Conservation (phyloP, 2,797 vertebrate species). For the Halcyon smyrnensis region DNA sequence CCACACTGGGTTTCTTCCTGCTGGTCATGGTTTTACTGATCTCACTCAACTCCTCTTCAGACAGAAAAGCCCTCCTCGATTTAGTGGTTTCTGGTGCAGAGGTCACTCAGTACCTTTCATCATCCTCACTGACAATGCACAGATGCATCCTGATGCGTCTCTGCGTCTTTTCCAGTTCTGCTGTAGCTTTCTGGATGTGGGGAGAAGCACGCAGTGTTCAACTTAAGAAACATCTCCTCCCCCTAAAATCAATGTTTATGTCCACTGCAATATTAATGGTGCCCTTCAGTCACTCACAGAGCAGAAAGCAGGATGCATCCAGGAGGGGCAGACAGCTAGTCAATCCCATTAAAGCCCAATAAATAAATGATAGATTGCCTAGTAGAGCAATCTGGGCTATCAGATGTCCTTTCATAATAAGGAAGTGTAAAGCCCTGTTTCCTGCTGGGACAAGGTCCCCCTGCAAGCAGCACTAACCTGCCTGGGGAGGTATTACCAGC, state of each 20-base stretch:
- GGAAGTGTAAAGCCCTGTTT: background rate
- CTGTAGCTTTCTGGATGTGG: background rate
- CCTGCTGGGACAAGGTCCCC: background rate
- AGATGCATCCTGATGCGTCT: background rate
- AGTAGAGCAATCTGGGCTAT: constrained; percentile 9
- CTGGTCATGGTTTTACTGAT: background rate
- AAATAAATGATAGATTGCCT: constrained; percentile 52
- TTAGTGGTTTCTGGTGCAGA: background rate
- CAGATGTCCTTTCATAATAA: background rate
- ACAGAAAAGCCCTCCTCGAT: background rate
- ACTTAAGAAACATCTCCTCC: background rate
- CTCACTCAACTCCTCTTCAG: background rate
- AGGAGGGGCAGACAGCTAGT: background rate
- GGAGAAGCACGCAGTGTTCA: background rate
- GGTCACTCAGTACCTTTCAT: background rate
- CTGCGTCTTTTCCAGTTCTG: background rate
- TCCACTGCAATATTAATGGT: background rate
- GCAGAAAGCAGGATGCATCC: constrained; percentile 35
- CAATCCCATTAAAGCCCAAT: constrained; percentile 40
- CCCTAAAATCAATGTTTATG: background rate
- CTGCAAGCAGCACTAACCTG: background rate
- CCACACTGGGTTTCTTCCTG: background rate
- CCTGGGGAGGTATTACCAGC: background rate
- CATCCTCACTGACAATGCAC: background rate
- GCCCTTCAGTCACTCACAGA: background rate